Conservation (phyloP, 2,888 invertebrate genomes). For the Coleophora deauratella region DNA sequence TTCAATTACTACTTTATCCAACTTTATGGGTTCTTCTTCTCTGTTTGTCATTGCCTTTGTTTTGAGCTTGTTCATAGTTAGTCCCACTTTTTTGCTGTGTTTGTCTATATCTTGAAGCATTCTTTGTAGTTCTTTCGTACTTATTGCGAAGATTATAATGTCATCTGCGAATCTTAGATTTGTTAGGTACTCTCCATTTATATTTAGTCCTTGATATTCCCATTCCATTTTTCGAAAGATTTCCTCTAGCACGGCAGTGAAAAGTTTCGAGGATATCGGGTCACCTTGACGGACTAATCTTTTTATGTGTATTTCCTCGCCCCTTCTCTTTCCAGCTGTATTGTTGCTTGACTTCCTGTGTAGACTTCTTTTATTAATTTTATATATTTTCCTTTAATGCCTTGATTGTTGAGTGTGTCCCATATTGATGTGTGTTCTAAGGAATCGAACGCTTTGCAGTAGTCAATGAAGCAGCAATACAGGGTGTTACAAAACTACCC, state of each 20-base stretch:
- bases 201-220: background rate
- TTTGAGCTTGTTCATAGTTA: too few species aligned
- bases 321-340: slow-evolving; percentile 9
- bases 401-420: too few species aligned
- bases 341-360: slow-evolving; percentile 1
- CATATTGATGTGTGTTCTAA: slow-evolving; percentile 13
- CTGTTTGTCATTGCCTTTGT: too few species aligned
- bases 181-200: background rate
- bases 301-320: slow-evolving; percentile 3
- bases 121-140: too few species aligned
- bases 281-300: slow-evolving; percentile 10
- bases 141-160: too few species aligned
- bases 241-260: background rate
- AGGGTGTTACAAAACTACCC: too few species aligned
- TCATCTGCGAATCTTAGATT: too few species aligned
- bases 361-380: slow-evolving; percentile 10
- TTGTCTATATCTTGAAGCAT: too few species aligned
- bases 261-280: slow-evolving; percentile 4
- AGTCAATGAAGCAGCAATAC: slow-evolving; percentile 15
- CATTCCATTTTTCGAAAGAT: background rate
- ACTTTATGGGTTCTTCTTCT: too few species aligned
- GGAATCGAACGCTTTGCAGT: slow-evolving; percentile 14
- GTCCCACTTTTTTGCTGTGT: too few species aligned
- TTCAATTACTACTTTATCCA: too few species aligned
- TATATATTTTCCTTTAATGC: slow-evolving; percentile 7